Base-by-base conservation (phyloP, 2,113 vertebrate genomes). In the Toxostoma redivivum region DNA sequence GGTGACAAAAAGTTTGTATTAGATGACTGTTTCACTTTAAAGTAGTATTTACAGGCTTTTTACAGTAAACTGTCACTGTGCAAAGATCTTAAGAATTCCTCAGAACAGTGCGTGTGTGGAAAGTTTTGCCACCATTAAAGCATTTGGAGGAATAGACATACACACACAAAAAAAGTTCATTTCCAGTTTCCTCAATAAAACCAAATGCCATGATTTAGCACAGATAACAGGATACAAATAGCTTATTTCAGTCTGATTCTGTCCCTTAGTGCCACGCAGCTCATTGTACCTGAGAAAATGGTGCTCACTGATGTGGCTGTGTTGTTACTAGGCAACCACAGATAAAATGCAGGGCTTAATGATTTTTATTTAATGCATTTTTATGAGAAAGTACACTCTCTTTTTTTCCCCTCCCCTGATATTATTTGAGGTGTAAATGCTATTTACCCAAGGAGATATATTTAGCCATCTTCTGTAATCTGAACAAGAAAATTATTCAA, bases 301-400 rank as follows among this genome's bases (percentile, higher is more conserved):
- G 97, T 88, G 95, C 95, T 97, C 95, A 96, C 90, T 96, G 96
- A 98, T 89, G 86, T 97, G 97, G 93, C 87, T 97, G 92, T 90
- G 91, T 94, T 96, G 99, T 99, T 98, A 98, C 99, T 96, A 98
- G 97, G 99, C 98, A 99, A 99, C 99, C 92, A 92, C 92, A 97
- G 94, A 97, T 97, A 98, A 98, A 97, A 97, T 73, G 96, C 93
- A 94, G 94, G 95, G 93, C 97, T 98, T 98, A 97, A 97, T 98
- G 97, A 98, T 97, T 97, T 97, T 97, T 97, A 95, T 98, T 98
- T 97, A 98, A 98, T 96, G 97, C 92, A 98, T 97, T 97, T 98
- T 97, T 97, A 96, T 95, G 96, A 98, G 96, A 97, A 97, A 97
- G 92, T 96, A 97, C 73, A 93, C 81, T 90, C n/a, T 93, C 76